Conservation (phyloP, 2,888 invertebrate genomes). For the Drosophila monieri region DNA sequence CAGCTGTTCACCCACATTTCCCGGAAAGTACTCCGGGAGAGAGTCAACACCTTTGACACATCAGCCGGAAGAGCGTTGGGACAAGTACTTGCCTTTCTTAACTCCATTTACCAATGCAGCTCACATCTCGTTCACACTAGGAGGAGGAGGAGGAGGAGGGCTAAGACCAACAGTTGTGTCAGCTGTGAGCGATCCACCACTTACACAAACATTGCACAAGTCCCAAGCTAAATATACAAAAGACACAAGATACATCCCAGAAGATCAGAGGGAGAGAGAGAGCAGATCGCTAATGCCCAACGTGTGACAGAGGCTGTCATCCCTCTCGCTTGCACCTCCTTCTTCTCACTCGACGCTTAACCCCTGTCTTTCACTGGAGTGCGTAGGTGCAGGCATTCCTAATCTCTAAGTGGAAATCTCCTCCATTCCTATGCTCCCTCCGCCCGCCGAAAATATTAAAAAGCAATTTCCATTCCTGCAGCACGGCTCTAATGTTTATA, state of each 20-base stretch:
- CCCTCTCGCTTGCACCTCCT: conserved; percentile 2
- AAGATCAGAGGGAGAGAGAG: conserved; percentile 1
- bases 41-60: conserved; percentile 36
- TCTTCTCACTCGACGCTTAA: conserved; percentile 3
- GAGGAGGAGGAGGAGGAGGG: conserved; percentile 1
- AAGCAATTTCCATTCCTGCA: conserved; percentile 62
- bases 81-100: conserved; percentile 33
- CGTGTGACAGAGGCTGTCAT: conserved; percentile 30
- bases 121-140: conserved; percentile 38
- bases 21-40: conserved; percentile 7
- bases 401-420: conserved; percentile 75
- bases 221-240: conserved; percentile 39
- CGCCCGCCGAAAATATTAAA: conserved; percentile 73
- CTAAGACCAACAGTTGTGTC: conserved; percentile 26
- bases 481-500: conserved; percentile 48
- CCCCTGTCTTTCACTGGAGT: conserved; percentile 16
- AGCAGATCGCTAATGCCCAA: conserved; percentile 19
- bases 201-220: conserved; percentile 46
- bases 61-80: conserved; percentile 26
- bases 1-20: conserved; percentile 29
- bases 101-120: conserved; percentile 39
- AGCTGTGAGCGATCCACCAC: conserved; percentile 39
- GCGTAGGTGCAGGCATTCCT: conserved; percentile 31
- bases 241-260: conserved; percentile 1
- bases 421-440: conserved; percentile 46